phyloP scores from a whole-genome alignment of 2,888 invertebrate species.

The Drosophila subquinaria region DNA sequence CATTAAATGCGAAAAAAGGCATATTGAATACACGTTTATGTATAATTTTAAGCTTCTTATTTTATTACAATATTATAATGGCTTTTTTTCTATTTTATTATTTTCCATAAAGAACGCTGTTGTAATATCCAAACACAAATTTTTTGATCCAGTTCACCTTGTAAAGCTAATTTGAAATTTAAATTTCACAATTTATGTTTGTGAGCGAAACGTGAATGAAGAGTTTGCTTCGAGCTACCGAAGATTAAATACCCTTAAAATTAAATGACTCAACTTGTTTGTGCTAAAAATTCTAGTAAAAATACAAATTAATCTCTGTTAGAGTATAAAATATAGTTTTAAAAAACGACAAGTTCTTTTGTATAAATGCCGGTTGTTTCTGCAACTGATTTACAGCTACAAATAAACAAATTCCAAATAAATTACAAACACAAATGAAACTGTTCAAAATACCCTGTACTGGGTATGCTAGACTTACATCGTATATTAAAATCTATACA shows the following conservation, averaged over 20 bases:
- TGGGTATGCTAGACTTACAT: too few relatives aligned
- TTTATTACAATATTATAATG: not conserved
- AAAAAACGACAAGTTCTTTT: conserved; percentile 11
- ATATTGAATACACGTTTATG: not conserved
- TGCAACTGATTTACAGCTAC: conserved; percentile 49
- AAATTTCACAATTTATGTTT: conserved; percentile 23
- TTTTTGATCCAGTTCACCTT: conserved; percentile 42
- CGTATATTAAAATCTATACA: not conserved
- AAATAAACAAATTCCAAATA: conserved; percentile 30
- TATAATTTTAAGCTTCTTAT: not conserved
- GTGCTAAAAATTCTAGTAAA: not conserved
- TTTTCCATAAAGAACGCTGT: conserved; percentile 4
- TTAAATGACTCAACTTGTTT: not conserved
- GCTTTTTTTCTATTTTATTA: not conserved
- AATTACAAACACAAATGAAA: conserved; percentile 12
- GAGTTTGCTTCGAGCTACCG: not conserved
- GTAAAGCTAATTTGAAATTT: conserved; percentile 30
- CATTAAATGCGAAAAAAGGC: not conserved
- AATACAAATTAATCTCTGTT: not conserved
- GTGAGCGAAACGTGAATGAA: not conserved
- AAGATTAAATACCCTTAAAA: conserved; percentile 2
- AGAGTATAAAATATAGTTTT: not conserved
- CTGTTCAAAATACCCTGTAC: not conserved
- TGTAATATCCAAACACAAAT: conserved; percentile 3
- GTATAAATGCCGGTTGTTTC: conserved; percentile 24